phyloP scores from a whole-genome alignment of 2,113 vertebrate species.

The Serilophus lunatus region DNA sequence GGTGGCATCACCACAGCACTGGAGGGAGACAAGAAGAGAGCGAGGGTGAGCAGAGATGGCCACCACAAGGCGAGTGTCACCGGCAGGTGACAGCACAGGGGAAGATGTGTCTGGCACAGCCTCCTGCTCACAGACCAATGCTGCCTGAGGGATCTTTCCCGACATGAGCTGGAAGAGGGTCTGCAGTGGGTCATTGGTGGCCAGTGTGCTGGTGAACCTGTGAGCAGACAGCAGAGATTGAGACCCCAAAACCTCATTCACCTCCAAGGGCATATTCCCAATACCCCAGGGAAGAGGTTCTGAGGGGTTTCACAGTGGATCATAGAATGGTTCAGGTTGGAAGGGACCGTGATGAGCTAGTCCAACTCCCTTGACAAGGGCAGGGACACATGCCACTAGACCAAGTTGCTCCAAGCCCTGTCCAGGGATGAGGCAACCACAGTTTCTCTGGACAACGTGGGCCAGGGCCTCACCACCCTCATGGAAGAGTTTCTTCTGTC shows the following conservation, averaged over 20 bases:
- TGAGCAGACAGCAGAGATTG: background rate
- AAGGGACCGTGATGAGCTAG: background rate
- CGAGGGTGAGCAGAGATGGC: background rate
- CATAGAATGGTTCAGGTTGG: background rate
- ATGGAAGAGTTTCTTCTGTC: too few relatives aligned
- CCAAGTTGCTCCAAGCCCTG: fast-evolving
- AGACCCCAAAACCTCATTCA: background rate
- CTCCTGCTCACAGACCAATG: constrained; percentile 71
- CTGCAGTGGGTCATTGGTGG: constrained; percentile 84
- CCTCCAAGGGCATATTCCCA: background rate
- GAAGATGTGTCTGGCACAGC: background rate
- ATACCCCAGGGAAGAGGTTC: background rate
- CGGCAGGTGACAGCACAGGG: background rate
- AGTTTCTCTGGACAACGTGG: background rate
- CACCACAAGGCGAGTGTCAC: background rate
- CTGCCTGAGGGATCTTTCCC: constrained; percentile 82
- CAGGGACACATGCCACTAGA: fast-evolving
- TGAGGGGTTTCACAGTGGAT: background rate
- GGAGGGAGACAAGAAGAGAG: background rate
- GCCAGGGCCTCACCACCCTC: background rate
- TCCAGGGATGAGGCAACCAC: background rate
- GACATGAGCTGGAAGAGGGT: constrained; percentile 92
- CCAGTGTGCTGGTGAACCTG: constrained; percentile 88
- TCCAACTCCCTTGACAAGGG: background rate
- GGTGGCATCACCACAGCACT: constrained; percentile 81